phyloP scores from a whole-genome alignment of 2,113 vertebrate genomes.

The Malurus elegans region DNA sequence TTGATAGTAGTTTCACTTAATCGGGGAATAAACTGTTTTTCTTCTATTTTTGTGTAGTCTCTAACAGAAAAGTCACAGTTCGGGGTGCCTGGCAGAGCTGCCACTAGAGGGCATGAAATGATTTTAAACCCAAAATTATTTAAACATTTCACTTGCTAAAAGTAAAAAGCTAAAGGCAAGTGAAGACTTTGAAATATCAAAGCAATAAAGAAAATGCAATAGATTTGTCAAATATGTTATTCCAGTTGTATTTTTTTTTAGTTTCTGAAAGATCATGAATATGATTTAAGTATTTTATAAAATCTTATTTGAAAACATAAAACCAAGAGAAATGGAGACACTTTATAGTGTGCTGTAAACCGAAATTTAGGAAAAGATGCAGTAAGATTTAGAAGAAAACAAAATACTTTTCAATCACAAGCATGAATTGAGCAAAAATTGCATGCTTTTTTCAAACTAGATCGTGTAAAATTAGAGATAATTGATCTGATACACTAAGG shows the following conservation, averaged over 20 bases:
- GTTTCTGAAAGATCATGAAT: neutral
- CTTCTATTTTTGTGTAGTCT: neutral
- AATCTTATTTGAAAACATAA: neutral
- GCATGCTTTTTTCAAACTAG: neutral
- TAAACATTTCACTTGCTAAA: neutral
- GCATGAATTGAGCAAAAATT: neutral
- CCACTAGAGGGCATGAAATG: conserved; percentile 57
- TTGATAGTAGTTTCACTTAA: neutral
- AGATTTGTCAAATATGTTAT: neutral
- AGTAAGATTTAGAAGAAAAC: neutral
- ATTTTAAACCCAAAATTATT: neutral
- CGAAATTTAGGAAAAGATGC: neutral
- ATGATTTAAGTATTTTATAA: neutral
- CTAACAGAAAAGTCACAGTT: neutral
- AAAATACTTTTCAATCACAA: neutral
- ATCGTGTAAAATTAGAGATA: neutral
- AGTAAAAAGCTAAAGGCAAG: neutral
- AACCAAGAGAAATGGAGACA: neutral
- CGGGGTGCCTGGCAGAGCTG: neutral
- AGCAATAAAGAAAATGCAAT: neutral
- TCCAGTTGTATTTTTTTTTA: neutral
- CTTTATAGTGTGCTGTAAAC: neutral
- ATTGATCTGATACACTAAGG: neutral
- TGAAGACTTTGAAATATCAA: neutral
- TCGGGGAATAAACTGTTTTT: neutral